Evolutionary conservation across 1,140 invertebrate genomes (phyloP).

Genomic region (Drosophila murphyi): DNA sequence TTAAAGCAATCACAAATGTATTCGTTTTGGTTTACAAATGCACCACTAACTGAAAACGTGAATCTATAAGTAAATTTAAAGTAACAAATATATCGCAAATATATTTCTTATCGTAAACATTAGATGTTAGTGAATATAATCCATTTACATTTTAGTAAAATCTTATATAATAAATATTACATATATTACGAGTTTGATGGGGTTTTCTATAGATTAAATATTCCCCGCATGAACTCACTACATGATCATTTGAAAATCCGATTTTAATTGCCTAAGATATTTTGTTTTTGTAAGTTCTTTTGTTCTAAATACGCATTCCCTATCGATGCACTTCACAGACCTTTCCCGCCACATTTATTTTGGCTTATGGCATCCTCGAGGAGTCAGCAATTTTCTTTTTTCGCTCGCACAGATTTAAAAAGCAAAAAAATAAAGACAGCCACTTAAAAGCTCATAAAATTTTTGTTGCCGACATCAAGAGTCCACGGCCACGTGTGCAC

Average conservation of each 20-base stretch:
- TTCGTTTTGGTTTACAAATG: not conserved
- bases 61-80: not conserved
- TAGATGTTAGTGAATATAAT: too few relatives aligned
- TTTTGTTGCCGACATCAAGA: constrained; percentile 48
- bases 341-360: constrained; percentile 2
- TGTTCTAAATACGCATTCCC: not conserved
- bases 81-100: too few relatives aligned
- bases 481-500: constrained; percentile 51
- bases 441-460: constrained; percentile 76
- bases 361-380: constrained; percentile 32
- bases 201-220: too few relatives aligned
- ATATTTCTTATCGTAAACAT: too few relatives aligned
- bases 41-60: not conserved
- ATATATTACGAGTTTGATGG: too few relatives aligned
- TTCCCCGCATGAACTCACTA: too few relatives aligned
- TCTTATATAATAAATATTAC: too few relatives aligned
- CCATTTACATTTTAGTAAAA: too few relatives aligned
- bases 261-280: too few relatives aligned
- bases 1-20: not conserved
- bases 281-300: too few relatives aligned
- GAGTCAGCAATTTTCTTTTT: constrained; percentile 62
- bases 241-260: too few relatives aligned
- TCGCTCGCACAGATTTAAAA: constrained; percentile 26
- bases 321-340: not conserved
- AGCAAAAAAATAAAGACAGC: constrained; percentile 57